Evolutionary conservation across 2,797 vertebrate genomes (phyloP), one percentile per base, ranked within the genome.

Genomic region (Centropyge bicolor): DNA sequence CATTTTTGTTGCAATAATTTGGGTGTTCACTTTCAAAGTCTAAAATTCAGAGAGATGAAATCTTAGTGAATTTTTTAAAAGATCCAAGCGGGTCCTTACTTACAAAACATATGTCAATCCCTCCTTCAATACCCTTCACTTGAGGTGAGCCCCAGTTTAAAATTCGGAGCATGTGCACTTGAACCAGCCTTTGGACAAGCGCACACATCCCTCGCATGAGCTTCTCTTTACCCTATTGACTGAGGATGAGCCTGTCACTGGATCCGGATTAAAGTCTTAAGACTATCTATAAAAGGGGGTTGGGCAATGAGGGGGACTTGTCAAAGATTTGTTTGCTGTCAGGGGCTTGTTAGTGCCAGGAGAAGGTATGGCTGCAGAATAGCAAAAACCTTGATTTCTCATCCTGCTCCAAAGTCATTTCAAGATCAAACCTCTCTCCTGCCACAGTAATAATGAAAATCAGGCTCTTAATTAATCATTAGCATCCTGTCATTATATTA

Each of bases 221-320:
- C 89, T 92, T 94, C 91, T 91, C 90, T 95, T 95, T 95, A 94
- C 94, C 92, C 90, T 95, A 95, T 96, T 94, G 95, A 96, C 95
- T 93, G 91, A 81, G 93, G 94, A 95, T 94, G 89, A 95, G 95
- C 86, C 92, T 94, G 95, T 94, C 94, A 95, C 91, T 78, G 88
- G 90, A 93, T 94, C 85, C 86, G 89, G 94, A 95, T 95, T 95
- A 96, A 95, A 95, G 95, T 95, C 94, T 96, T 95, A 95, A 92
- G 92, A 93, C 92, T 93, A 95, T 95, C 94, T 93, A 94, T 95
- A 91, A 94, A 94, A 93, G 84, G 82, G 87, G 86, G 83, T 41
- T 3, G 77, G 85, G 82, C 81, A 72, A 83, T 83, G 82, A 88
- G 86, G 86, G 86, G 83, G 82, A 84, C 91, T 91, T 94, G 91